Evolutionary conservation across 37 sponge, comb jelly and placozoan genomes (phyloP), one percentile per base, ranked within the genome.

Genomic region (Petrosia ficiformis): DNA sequence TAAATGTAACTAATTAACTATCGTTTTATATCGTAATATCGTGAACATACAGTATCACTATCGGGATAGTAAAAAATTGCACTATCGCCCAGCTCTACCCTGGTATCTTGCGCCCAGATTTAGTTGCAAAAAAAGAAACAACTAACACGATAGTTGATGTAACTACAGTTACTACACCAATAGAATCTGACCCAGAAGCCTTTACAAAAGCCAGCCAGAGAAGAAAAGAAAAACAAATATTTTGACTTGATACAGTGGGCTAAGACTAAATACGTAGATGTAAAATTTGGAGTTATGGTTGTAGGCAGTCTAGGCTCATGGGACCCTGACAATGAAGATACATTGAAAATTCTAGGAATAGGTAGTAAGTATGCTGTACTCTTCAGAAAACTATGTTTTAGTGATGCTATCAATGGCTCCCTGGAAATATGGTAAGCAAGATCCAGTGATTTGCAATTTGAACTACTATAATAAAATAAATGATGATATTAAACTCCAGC

Each of bases 101-200:
- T n/a, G n/a, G 43, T 2, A 25, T 40, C 32, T 69, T 75, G 5
- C 42, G 76, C 26, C 77, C 77, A 11, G 83, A 83, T 40, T 6
- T 83, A 30, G 71, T 54, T 0, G 42, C 75, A 4, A 1, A 63
- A 1, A 39, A 83, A 44, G 4, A 22, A 24, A 29, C 14, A 8
- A 29, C 10, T 16, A 42, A 33, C 19, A 44, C 34, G 36, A 44
- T 78, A 1, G 60, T 67, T 2, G 83, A 82, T 57, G 76, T 82
- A 37, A n/a, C n/a, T n/a, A n/a, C n/a, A n/a, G n/a, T n/a, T n/a
- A 75, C 76, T 2, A 40, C 74, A 21, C 83, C 83, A 11, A 65
- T 54, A 21, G 83, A 82, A 33, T 8, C 57, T 1, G 64, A 32
- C 1, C 21, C 22, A 16, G 64, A 69, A 4, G 40, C 72, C 40